These are phyloP conservation scores for Phortica variegata DNA, from an alignment of 1,140 invertebrate genomes.

Conservation along the genomic window DNA sequence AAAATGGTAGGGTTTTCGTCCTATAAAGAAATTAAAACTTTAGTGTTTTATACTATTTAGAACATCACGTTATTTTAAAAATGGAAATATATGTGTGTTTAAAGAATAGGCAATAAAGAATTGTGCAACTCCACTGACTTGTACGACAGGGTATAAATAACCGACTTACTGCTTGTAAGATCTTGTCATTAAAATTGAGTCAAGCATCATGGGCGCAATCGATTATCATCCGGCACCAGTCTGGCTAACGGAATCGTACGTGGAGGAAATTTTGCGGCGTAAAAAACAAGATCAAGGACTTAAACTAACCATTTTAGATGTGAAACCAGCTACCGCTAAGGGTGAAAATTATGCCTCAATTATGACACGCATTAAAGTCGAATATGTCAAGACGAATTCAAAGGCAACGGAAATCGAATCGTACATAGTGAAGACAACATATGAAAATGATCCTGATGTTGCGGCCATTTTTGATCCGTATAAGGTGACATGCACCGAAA, in stretches of 20 bases:
- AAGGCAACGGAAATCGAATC: constrained; percentile 19
- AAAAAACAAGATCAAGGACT: constrained; percentile 32
- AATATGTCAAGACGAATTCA: constrained; percentile 13
- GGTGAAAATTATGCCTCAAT: constrained; percentile 54
- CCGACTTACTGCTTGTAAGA: too few relatives aligned
- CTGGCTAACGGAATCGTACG: constrained; percentile 39
- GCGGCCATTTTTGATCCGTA: constrained; percentile 35
- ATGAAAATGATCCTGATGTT: constrained; percentile 36
- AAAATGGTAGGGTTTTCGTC: constrained; percentile 1
- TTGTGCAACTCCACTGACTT: too few relatives aligned
- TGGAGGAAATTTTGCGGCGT: constrained; percentile 29
- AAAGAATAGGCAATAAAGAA: too few relatives aligned
- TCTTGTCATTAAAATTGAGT: constrained; percentile 7
- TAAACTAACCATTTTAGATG: constrained; percentile 20
- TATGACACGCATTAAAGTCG: constrained; percentile 41
- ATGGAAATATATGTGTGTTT: too few relatives aligned
- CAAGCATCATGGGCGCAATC: constrained; percentile 25
- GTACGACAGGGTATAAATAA: too few relatives aligned
- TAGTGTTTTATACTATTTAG: too few relatives aligned
- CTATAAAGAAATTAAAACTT: constrained; percentile 39
- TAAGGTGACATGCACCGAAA: constrained; percentile 37
- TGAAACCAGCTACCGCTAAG: constrained; percentile 47
- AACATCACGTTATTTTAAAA: too few relatives aligned
- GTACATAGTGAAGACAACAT: constrained; percentile 47
- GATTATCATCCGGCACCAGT: constrained; percentile 33